Conservation (phyloP, 1,140 invertebrate species). For the Drosophila serrata region DNA sequence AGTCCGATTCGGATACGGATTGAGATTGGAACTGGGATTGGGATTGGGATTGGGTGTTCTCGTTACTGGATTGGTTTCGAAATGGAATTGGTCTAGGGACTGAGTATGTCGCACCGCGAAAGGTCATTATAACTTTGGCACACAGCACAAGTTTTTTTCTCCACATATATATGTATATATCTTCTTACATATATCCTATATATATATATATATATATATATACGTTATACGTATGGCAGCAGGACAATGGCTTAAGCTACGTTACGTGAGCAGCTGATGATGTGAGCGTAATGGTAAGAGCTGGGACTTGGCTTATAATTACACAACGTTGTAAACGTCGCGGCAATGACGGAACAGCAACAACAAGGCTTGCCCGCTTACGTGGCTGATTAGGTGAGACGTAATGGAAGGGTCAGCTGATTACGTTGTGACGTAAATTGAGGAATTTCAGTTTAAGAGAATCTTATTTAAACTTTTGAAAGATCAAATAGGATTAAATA, state of each 20-base stretch:
- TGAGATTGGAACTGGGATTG: slow-evolving; percentile 7
- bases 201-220: neutral
- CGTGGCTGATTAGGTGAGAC: slow-evolving; percentile 1
- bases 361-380: neutral
- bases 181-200: neutral
- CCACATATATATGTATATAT: neutral
- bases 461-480: too few relatives aligned
- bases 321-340: neutral
- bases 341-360: too few relatives aligned
- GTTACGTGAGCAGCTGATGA: slow-evolving; percentile 21
- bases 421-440: neutral
- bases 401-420: neutral
- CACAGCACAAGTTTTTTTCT: neutral
- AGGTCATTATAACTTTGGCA: slow-evolving; percentile 68
- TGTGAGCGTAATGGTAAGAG: neutral
- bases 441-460: neutral
- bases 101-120: slow-evolving; percentile 12
- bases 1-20: slow-evolving; percentile 17
- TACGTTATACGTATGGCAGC: neutral
- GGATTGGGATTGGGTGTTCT: neutral
- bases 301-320: neutral
- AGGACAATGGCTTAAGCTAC: slow-evolving; percentile 18
- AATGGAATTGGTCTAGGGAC: slow-evolving; percentile 25
- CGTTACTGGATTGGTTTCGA: neutral
- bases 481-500: too few relatives aligned